Conservation (phyloP, 2,888 invertebrate species). For the Tipula vernalis region DNA sequence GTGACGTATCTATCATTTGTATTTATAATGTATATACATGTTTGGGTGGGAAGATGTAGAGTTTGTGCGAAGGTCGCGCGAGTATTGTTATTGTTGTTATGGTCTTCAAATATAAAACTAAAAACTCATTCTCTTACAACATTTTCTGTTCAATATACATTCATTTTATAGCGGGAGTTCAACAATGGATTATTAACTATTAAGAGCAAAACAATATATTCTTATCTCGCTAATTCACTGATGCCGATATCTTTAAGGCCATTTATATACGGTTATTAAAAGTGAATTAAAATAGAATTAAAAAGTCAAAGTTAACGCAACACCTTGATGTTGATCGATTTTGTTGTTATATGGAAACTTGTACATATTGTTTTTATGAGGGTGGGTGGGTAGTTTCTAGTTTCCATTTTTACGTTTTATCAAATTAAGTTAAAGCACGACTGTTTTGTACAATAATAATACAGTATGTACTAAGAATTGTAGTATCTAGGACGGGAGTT, state of each 20-base stretch:
- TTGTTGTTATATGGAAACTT: neutral
- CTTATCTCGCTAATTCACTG: neutral
- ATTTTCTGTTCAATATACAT: neutral
- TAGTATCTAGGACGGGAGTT: no score
- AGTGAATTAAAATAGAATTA: neutral
- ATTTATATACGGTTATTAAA: neutral
- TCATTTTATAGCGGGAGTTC: neutral
- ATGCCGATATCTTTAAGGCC: neutral
- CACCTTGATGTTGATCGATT: neutral
- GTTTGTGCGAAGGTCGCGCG: neutral
- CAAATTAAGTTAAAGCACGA: neutral
- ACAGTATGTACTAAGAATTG: no score
- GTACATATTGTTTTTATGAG: neutral
- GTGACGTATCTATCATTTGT: neutral
- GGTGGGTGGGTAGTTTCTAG: neutral
- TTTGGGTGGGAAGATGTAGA: neutral
- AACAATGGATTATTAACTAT: neutral
- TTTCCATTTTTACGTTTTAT: neutral
- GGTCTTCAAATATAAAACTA: neutral
- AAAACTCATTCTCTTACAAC: neutral
- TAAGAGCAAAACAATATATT: neutral
- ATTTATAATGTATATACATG: neutral
- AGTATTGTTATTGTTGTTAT: neutral
- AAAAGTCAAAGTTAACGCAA: neutral
- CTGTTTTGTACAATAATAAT: neutral